Conservation (phyloP, 2,888 invertebrate species). For the Epistrophella euchroma region DNA sequence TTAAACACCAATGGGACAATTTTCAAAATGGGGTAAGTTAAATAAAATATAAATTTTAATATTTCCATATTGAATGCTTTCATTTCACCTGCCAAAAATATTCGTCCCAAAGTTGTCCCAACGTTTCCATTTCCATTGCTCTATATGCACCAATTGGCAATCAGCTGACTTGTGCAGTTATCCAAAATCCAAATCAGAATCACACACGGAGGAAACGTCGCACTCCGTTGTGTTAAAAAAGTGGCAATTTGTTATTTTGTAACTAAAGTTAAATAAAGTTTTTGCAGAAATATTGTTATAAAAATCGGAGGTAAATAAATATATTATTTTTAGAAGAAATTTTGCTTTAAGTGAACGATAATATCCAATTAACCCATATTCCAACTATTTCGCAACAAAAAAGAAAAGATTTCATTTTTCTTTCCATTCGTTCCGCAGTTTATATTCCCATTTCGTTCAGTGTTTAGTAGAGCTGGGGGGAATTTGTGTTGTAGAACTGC, state of each 20-base stretch:
- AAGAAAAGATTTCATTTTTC: conserved; percentile 52
- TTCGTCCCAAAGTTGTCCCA: conserved; percentile 57
- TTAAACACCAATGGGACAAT: background rate
- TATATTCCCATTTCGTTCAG: conserved; percentile 52
- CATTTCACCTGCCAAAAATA: conserved; percentile 45
- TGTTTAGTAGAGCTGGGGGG: conserved; percentile 44
- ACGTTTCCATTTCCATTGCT: conserved; percentile 28
- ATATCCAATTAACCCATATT: conserved; percentile 74
- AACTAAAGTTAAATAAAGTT: conserved; percentile 29
- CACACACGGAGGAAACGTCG: conserved; percentile 68
- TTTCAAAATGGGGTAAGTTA: conserved; percentile 9
- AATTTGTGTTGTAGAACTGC: conserved; percentile 38
- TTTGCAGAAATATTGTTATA: background rate
- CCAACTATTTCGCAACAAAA: conserved; percentile 73
- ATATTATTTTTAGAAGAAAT: conserved; percentile 21
- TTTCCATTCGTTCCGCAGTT: conserved; percentile 67
- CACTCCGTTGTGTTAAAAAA: conserved; percentile 51
- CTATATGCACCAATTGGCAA: conserved; percentile 46
- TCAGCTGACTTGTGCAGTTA: conserved; percentile 74
- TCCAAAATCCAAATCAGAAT: too few relatives aligned
- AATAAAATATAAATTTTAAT: background rate
- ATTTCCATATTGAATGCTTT: background rate
- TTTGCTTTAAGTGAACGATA: conserved; percentile 25
- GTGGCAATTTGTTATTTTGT: conserved; percentile 25
- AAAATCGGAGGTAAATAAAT: conserved; percentile 34